Evolutionary conservation across 2,797 vertebrate species (phyloP).

Genomic region (Etheostoma nigrum): DNA sequence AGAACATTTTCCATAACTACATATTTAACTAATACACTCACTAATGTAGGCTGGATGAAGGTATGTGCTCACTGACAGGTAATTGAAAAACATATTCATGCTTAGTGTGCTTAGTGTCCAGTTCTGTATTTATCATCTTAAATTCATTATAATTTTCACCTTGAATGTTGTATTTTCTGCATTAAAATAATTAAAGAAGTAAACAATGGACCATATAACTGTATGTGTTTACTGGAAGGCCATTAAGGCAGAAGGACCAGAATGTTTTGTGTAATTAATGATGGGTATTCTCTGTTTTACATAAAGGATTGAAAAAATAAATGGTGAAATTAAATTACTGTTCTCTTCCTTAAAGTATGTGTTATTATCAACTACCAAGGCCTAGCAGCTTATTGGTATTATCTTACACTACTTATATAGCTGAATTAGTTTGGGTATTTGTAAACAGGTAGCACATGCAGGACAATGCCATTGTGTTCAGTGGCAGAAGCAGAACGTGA

Average conservation of each 20-base stretch:
- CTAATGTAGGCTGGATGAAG: too few relatives aligned
- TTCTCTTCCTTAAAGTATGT: background rate
- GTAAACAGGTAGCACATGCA: background rate
- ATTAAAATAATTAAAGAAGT: too few relatives aligned
- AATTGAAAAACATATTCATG: background rate
- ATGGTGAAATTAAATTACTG: background rate
- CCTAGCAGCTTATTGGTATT: constrained; percentile 2
- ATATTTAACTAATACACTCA: too few relatives aligned
- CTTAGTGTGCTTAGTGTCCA: background rate
- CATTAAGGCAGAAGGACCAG: too few relatives aligned
- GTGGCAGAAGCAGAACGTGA: too few relatives aligned
- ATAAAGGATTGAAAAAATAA: background rate
- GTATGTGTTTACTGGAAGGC: too few relatives aligned
- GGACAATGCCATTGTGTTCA: background rate
- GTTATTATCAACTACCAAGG: background rate
- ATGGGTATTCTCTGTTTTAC: background rate
- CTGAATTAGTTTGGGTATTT: background rate
- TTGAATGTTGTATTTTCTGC: too few relatives aligned
- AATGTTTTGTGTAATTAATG: background rate
- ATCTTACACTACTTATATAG: background rate
- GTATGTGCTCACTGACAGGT: background rate
- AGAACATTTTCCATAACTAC: too few relatives aligned
- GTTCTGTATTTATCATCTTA: too few relatives aligned
- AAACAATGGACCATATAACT: too few relatives aligned
- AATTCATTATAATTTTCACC: too few relatives aligned